Evolutionary conservation across 2,888 invertebrate species (phyloP).

Genomic region (Pachliopta kotzebuea): DNA sequence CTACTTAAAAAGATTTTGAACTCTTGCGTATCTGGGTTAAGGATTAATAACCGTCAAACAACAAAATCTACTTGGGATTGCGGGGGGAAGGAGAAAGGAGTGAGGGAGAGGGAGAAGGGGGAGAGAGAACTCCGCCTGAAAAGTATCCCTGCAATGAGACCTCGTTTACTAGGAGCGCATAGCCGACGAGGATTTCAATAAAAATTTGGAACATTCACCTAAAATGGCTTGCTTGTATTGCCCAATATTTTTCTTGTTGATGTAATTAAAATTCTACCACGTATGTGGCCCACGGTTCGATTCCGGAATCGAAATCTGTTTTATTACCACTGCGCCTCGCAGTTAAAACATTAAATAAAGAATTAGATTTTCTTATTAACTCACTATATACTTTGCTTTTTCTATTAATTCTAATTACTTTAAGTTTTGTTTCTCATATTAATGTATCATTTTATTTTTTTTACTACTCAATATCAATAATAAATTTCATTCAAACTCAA

Average conservation of each 20-base stretch:
- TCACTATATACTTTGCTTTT: too few relatives aligned
- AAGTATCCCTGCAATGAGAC: conserved; percentile 62
- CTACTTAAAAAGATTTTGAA: conserved; percentile 20
- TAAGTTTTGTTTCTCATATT: too few relatives aligned
- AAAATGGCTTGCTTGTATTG: conserved; percentile 16
- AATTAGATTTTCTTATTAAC: too few relatives aligned
- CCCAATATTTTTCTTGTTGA: neutral
- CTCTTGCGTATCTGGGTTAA: conserved; percentile 14
- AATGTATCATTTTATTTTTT: neutral
- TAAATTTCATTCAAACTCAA: too few relatives aligned
- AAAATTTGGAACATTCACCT: conserved; percentile 25
- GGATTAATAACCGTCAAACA: conserved; percentile 9
- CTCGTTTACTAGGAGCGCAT: conserved; percentile 44
- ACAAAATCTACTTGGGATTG: neutral
- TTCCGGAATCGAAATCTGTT: too few relatives aligned
- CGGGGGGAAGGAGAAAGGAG: neutral
- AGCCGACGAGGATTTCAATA: conserved; percentile 15
- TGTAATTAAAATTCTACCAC: too few relatives aligned
- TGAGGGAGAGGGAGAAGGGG: neutral
- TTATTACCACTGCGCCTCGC: too few relatives aligned
- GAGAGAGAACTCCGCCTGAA: conserved; percentile 46
- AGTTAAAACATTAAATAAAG: too few relatives aligned
- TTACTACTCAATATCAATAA: too few relatives aligned
- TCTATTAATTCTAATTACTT: too few relatives aligned
- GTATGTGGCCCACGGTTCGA: too few relatives aligned